Percentiles rank a stretch among this genome's conserved stretches.
phyloP scores from a whole-genome alignment of 2,888 invertebrate genomes.

The Macrosoma leucophasiata region DNA sequence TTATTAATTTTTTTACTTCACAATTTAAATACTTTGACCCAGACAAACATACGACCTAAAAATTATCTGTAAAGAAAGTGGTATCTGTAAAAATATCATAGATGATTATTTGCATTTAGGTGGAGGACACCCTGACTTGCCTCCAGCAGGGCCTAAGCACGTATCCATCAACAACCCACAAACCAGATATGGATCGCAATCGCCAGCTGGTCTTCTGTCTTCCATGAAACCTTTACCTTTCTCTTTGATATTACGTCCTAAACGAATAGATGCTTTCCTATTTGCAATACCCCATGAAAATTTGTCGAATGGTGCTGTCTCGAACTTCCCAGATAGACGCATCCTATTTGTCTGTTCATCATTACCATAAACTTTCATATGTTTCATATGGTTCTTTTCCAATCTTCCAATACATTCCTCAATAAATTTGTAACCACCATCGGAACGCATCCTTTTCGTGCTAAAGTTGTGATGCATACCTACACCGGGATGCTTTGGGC shows the following conservation, averaged over 20 bases:
- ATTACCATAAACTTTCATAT: constrained; percentile 94
- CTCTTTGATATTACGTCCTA: constrained; percentile 90
- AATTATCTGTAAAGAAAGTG: no score
- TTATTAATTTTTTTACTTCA: constrained; percentile 5
- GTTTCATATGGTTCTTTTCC: constrained; percentile 90
- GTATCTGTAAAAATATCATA: background rate
- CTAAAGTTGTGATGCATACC: constrained; percentile 96
- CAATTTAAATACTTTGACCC: constrained; percentile 1
- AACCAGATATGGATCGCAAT: constrained; percentile 88
- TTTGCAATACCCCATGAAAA: constrained; percentile 94
- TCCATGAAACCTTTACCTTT: constrained; percentile 95
- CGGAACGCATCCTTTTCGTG: constrained; percentile 86
- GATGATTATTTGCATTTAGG: constrained; percentile 20
- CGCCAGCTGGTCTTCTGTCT: constrained; percentile 93
- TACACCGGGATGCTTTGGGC: constrained; percentile 89
- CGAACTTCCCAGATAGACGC: constrained; percentile 94
- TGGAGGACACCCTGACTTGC: constrained; percentile 20
- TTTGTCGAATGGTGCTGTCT: constrained; percentile 95
- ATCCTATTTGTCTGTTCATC: constrained; percentile 95
- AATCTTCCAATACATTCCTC: constrained; percentile 94
- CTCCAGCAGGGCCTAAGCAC: constrained; percentile 36
- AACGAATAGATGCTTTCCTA: constrained; percentile 93
- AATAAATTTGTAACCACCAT: constrained; percentile 84
- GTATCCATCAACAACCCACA: constrained; percentile 72
- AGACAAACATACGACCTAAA: no score